Evolutionary conservation across 2,797 vertebrate genomes (phyloP), one percentile per base, ranked within the genome.

Genomic region (Catharus ustulatus): DNA sequence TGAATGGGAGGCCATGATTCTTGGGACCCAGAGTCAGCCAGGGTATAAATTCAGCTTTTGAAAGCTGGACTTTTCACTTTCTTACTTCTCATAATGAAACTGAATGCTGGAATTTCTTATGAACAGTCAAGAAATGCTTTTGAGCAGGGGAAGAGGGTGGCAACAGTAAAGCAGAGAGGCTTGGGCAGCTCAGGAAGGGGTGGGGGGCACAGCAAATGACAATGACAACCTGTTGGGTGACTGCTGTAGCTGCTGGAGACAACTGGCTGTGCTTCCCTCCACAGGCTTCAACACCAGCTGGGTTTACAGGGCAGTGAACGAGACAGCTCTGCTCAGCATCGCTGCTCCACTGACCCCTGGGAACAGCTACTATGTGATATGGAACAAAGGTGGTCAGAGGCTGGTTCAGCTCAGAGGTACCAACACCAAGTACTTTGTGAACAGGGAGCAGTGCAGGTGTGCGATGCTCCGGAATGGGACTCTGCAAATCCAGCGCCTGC

Each of bases 281-380:
- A 8, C 76, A 97, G 97, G 72, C 30, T 64, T 68, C 4, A 3
- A 4, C 12, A 30, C 42, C 61, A 62, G 7, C 0, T 1, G 2
- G 27, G 36, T 95, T 67, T 94, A 92, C 32, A 21, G 1, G 20
- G 38, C 89, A 3, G 49, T 61, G 83, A 82, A 93, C 3, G 57
- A 75, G 22, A 78, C 95, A 0, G 89, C 21, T 81, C 29, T 89
- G 15, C 59, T 97, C 57, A 34, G 6, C 43, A 11, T 51, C 19
- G 0, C 17, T n/a, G 18, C 13, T 69, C 6, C 51, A 19, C 51
- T 54, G 51, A 8, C 2, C 29, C 29, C 26, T 21, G 71, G 36
- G 24, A 32, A 0, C 0, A 0, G 27, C 16, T 3, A 57, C 1
- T 20, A 88, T 3, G 30, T 26, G 30, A 48, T 0, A 0, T 97